Evolutionary conservation across 2,113 vertebrate species (phyloP).

Genomic region (Leptobrachium leishanense): DNA sequence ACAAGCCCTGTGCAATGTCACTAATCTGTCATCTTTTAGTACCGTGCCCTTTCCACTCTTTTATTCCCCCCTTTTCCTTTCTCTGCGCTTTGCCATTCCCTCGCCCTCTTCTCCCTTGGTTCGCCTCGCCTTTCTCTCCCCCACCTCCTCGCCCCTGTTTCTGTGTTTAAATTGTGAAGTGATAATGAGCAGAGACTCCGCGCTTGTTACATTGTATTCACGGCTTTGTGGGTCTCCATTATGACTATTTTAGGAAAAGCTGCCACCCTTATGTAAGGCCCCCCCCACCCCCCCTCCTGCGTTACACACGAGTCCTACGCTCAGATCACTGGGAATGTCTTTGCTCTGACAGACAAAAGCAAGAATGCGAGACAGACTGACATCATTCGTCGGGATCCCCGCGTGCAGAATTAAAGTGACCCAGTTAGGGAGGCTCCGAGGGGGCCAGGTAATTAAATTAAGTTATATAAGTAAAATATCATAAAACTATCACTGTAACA

Average conservation of each 20-base stretch:
- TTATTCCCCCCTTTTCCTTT: neutral
- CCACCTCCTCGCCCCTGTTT: neutral
- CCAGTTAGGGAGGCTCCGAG: too few species aligned
- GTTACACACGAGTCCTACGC: conserved; percentile 9
- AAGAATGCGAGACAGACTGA: conserved; percentile 22
- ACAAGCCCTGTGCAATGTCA: neutral
- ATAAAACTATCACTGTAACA: too few species aligned
- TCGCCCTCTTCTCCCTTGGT: neutral
- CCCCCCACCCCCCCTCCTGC: conserved; percentile 9
- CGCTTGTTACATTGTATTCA: conserved; percentile 5
- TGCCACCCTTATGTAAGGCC: conserved; percentile 38
- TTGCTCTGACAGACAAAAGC: conserved; percentile 12
- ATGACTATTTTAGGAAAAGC: conserved; percentile 50
- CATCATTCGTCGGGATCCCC: conserved; percentile 14
- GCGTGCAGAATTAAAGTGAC: neutral
- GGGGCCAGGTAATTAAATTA: too few species aligned
- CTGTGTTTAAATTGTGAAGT: conserved; percentile 41
- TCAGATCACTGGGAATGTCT: conserved; percentile 41
- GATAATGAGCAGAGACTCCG: conserved; percentile 38
- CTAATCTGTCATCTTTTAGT: too few species aligned
- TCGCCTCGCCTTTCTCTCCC: neutral
- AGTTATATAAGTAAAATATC: too few species aligned
- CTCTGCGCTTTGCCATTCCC: neutral
- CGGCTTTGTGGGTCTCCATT: conserved; percentile 20
- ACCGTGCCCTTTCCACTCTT: neutral